Evolutionary conservation across 1,140 invertebrate genomes (phyloP), one percentile per base, ranked within the genome.

Genomic region (Asobara japonica): DNA sequence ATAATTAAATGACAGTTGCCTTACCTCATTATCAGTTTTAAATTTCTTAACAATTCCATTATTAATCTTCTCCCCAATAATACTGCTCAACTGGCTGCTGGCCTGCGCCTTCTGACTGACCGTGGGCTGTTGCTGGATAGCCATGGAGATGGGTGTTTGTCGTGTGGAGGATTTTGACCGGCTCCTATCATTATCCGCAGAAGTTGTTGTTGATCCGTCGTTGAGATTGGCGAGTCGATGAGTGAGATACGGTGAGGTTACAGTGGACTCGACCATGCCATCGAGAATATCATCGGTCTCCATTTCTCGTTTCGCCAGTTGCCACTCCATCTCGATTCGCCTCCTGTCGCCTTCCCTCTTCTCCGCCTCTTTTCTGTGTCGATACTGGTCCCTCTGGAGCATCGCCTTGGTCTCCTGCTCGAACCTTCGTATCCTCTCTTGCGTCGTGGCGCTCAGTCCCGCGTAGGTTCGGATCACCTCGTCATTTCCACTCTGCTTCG

Each of bases 351-450:
- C 82, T 68, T 89, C 86, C n/a, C 89, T 75, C 51, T 86, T 84
- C 77, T 90, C 88, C 1, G 86, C 83, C 20, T 87, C 83, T 5
- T 82, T 80, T n/a, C 81, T 78, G 68, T 84, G 82, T 11, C 83
- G 79, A 71, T 84, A 77, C 48, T 86, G 84, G 78, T 91, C 89
- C 61, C 90, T 83, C 33, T 90, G 88, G n/a, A 94, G 78, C 87
- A 93, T 90, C 16, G 92, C 92, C 76, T 91, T 89, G 0, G 93
- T 91, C 81, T 94, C 93, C 78, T 92, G 87, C 78, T 94, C 93
- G 80, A 94, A 93, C 75, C 91, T 90, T 72, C 87, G 88, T 56
- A 93, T 90, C 72, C 92, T 84, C 76, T 92, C 91, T 78, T 92
- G 90, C 0, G 91, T 92, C 0, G 87, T 89, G 10, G 89, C 88